phyloP scores from a whole-genome alignment of 2,113 vertebrate genomes.

The Phyllostomus discolor region DNA sequence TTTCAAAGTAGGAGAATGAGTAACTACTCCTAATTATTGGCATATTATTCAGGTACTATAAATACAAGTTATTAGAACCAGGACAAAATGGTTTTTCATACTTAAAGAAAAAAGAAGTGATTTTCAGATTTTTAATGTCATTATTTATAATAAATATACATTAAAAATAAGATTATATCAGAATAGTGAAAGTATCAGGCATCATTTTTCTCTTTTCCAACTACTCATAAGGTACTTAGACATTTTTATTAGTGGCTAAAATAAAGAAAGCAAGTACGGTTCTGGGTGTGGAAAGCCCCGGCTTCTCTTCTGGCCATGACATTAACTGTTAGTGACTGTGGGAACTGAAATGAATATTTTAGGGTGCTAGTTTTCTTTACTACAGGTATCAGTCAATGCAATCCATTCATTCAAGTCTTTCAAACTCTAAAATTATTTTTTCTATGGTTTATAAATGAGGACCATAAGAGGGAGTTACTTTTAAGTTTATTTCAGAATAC shows the following conservation, averaged over 20 bases:
- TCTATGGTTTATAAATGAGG: background rate
- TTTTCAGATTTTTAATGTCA: background rate
- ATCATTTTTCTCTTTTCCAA: background rate
- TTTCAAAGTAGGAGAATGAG: background rate
- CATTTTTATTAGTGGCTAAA: background rate
- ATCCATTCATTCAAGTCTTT: background rate
- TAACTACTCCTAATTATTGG: background rate
- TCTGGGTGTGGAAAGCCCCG: background rate
- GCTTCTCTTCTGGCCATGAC: background rate
- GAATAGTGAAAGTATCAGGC: background rate
- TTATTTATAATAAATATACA: background rate
- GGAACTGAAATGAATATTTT: background rate
- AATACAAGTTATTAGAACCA: background rate
- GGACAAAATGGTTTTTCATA: background rate
- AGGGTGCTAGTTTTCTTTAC: background rate
- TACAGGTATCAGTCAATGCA: too few species aligned
- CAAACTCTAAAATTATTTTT: background rate
- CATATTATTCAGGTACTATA: background rate
- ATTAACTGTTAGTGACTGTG: background rate
- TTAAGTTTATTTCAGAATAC: constrained; percentile 8
- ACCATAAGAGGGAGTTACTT: background rate
- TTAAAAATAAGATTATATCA: background rate
- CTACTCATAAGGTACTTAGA: background rate
- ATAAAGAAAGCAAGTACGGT: background rate
- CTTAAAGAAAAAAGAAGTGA: background rate